These are phyloP conservation scores for Hyles lineata DNA, from an alignment of 2,888 invertebrate genomes.

Conservation along the genomic window DNA sequence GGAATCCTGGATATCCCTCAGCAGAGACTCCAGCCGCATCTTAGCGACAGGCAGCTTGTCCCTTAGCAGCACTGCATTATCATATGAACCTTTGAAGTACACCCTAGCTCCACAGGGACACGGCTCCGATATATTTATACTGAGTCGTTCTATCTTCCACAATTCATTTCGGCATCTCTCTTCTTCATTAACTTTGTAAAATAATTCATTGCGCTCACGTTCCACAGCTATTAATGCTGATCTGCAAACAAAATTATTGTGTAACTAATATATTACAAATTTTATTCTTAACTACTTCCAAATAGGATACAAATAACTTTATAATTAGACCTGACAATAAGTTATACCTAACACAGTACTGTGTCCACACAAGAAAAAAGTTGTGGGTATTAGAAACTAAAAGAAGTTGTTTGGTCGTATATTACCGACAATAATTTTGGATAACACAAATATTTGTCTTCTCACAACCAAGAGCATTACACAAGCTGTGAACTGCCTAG, in stretches of 20 bases:
- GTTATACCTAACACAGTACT: too few relatives aligned
- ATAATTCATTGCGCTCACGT: slow-evolving; percentile 59
- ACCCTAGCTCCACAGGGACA: slow-evolving; percentile 66
- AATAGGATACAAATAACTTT: neutral
- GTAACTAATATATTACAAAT: neutral
- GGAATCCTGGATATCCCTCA: slow-evolving; percentile 70
- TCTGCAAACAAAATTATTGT: slow-evolving; percentile 45
- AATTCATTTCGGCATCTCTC: slow-evolving; percentile 58
- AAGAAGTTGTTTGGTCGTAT: too few relatives aligned
- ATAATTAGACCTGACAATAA: too few relatives aligned
- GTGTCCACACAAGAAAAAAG: too few relatives aligned
- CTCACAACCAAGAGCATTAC: too few relatives aligned
- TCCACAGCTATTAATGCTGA: slow-evolving; percentile 72
- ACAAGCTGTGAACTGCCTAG: too few relatives aligned
- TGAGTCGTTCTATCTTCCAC: slow-evolving; percentile 68
- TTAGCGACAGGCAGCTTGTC: slow-evolving; percentile 66
- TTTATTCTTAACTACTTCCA: neutral
- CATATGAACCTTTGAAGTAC: slow-evolving; percentile 55
- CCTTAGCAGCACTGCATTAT: slow-evolving; percentile 64
- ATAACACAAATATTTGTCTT: too few relatives aligned
- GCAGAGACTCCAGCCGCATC: slow-evolving; percentile 62
- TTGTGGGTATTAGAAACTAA: too few relatives aligned
- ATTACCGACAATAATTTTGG: too few relatives aligned
- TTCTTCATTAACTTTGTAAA: slow-evolving; percentile 61
- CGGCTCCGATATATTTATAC: slow-evolving; percentile 48